Evolutionary conservation across 2,113 vertebrate species (phyloP).

Genomic region (Cyprinodon variegatus): DNA sequence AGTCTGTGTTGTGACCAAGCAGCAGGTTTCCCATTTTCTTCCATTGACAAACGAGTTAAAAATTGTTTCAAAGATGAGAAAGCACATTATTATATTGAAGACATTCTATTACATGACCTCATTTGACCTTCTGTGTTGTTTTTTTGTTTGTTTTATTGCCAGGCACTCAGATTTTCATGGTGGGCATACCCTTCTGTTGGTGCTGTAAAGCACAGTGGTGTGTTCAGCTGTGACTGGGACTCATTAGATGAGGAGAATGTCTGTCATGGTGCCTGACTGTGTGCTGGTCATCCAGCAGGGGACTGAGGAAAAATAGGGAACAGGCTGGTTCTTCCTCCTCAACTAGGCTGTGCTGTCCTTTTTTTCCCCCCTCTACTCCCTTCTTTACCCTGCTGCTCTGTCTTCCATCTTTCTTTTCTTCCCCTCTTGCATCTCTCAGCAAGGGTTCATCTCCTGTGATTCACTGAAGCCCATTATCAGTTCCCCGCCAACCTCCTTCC

Average conservation of each 20-base stretch:
- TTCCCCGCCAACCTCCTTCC: slow-evolving; percentile 57
- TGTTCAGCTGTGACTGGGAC: slow-evolving; percentile 74
- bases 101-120: slow-evolving; percentile 38
- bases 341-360: slow-evolving; percentile 17
- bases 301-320: slow-evolving; percentile 23
- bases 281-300: slow-evolving; percentile 60
- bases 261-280: slow-evolving; percentile 63
- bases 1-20: slow-evolving; percentile 43
- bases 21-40: slow-evolving; percentile 53
- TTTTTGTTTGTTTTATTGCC: slow-evolving; percentile 46
- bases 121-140: slow-evolving; percentile 39
- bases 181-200: slow-evolving; percentile 60
- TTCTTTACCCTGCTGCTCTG: slow-evolving; percentile 41
- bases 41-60: slow-evolving; percentile 25
- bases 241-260: slow-evolving; percentile 71
- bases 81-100: slow-evolving; percentile 34
- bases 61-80: slow-evolving; percentile 13
- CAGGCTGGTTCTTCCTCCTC: slow-evolving; percentile 29
- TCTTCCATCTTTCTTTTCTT: slow-evolving; percentile 33
- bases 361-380: slow-evolving; percentile 15
- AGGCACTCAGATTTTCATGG: slow-evolving; percentile 39
- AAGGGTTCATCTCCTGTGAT: slow-evolving; percentile 70
- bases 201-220: slow-evolving; percentile 68
- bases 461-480: slow-evolving; percentile 64
- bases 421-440: slow-evolving; percentile 63